Evolutionary conservation across 2,113 vertebrate genomes (phyloP).

Genomic region (Macrotis lagotis): DNA sequence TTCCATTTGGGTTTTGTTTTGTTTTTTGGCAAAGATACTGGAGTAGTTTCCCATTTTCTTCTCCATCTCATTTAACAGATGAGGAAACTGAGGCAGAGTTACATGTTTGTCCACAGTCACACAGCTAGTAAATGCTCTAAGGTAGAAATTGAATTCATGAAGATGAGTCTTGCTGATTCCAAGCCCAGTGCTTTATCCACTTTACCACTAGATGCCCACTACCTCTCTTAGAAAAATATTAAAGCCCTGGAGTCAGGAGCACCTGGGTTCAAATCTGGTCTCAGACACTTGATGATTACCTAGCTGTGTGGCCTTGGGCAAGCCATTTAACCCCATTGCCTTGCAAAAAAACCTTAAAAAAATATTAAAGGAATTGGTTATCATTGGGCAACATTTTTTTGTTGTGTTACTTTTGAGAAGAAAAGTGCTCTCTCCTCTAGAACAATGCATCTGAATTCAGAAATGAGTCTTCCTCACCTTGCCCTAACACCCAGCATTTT

Average conservation of each 20-base stretch:
- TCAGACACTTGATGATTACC: no score
- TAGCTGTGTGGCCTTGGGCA: no score
- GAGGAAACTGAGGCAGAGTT: not conserved
- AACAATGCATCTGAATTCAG: constrained; percentile 37
- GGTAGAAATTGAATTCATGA: not conserved
- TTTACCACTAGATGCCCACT: not conserved
- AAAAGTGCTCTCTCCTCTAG: constrained; percentile 11
- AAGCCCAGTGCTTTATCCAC: not conserved
- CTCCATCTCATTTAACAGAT: not conserved
- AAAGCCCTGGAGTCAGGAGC: no score
- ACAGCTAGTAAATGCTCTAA: not conserved
- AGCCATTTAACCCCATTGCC: no score
- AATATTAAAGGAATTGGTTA: not conserved
- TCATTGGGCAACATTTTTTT: not conserved
- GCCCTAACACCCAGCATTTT: not conserved
- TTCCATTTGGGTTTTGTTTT: not conserved
- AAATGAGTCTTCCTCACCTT: constrained; percentile 1
- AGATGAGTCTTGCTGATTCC: not conserved
- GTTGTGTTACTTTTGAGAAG: not conserved
- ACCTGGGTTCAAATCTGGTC: no score
- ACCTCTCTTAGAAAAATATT: not conserved
- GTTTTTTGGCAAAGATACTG: not conserved
- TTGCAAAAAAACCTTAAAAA: no score
- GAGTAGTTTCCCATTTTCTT: not conserved
- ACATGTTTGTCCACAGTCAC: not conserved